Evolutionary conservation across 2,888 invertebrate genomes (phyloP), one percentile per base, ranked within the genome.

Genomic region (Paralinhomoeus sp.): DNA sequence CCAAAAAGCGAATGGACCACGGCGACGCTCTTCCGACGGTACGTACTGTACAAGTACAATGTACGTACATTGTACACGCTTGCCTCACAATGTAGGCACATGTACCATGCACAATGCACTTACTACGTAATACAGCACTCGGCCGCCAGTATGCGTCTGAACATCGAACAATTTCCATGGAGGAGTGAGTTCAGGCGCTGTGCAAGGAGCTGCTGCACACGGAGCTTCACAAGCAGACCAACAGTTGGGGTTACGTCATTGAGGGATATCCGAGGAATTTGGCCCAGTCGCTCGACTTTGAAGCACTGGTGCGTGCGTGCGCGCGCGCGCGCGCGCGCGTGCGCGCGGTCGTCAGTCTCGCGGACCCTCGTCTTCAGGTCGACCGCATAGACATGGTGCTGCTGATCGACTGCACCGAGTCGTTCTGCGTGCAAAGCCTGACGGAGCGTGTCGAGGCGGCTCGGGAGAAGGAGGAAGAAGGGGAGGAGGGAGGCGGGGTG

Each of bases 321-420:
- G 5, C 7, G 12, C 12, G 27, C 27, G 27, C 27, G 27, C 27
- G 12, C 12, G 5, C 7, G 27, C n/a, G 5, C 7, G 12, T 27
- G 27, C 27, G 27, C 27, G 27, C 27, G 12, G 5, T 27, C 7
- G 27, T 27, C 12, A 5, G 27, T 9, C 7, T 27, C 7, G 5
- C 27, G 12, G 7, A 27, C 27, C 5, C 12, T 27, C 27, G 7
- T 20, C 40, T 47, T 43, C 40, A 55, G 57, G 43, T 58, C 9
- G 54, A 50, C 27, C 47, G 57, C 22, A 24, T 58, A 2, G 83
- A 85, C 2, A 75, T 79, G 0, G 73, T 82, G 58, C 74, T 87
- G 3, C 71, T 87, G 1, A 68, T 87, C 55, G 87, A 87, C 66
- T 85, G 85, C 58, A 83, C 84, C 0, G 85, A 85, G 64, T 70